These are phyloP conservation scores for Deroplatys truncata DNA, from an alignment of 2,888 invertebrate species.

Conservation along the genomic window DNA sequence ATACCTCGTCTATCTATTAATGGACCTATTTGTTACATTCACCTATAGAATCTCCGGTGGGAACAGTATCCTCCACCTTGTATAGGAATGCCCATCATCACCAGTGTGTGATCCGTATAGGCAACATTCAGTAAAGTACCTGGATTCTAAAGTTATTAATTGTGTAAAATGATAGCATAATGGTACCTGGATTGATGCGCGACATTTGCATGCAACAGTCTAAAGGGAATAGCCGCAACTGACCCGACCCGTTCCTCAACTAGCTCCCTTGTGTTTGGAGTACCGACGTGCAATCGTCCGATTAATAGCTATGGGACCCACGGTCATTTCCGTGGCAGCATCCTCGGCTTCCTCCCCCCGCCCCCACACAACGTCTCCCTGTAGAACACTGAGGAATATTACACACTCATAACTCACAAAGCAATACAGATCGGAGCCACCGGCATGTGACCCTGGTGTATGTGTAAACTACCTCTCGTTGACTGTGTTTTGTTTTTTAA, in stretches of 20 bases:
- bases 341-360: not conserved
- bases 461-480: not conserved
- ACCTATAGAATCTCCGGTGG: too few species aligned
- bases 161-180: not conserved
- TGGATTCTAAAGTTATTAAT: not conserved
- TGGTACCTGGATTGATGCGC: not conserved
- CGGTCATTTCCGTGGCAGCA: not conserved
- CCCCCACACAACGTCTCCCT: not conserved
- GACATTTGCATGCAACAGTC: conserved; percentile 1
- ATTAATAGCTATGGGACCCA: conserved; percentile 10
- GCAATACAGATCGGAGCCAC: not conserved
- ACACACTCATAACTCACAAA: conserved; percentile 1
- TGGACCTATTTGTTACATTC: too few species aligned
- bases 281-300: conserved; percentile 9
- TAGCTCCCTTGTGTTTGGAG: not conserved
- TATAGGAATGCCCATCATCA: too few species aligned
- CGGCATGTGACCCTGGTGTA: not conserved
- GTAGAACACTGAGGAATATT: not conserved
- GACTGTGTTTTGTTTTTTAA: not conserved
- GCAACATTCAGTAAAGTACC: not conserved
- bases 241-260: not conserved
- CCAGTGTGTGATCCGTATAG: too few species aligned
- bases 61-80: too few species aligned
- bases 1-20: too few species aligned
- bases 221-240: not conserved